Evolutionary conservation across 2,888 invertebrate species (phyloP).

Genomic region (Tetropium fuscum): DNA sequence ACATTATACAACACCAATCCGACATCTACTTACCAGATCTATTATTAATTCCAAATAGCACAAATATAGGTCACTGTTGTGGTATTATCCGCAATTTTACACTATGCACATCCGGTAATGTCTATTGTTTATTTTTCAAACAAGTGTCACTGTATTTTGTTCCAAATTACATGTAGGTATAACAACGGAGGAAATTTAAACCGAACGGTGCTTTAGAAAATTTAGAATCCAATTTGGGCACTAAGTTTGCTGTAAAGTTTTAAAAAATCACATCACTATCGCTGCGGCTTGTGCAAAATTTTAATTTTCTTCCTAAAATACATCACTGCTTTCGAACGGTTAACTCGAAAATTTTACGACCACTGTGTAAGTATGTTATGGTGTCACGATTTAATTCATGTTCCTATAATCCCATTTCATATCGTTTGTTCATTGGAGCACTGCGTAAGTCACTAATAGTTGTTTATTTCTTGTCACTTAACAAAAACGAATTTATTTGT

Average conservation of each 20-base stretch:
- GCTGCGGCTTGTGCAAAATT: conserved; percentile 51
- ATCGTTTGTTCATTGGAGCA: not conserved
- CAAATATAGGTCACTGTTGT: conserved; percentile 57
- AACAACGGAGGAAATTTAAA: conserved; percentile 28
- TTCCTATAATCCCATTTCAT: conserved; percentile 24
- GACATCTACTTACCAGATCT: conserved; percentile 45
- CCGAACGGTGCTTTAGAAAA: conserved; percentile 11
- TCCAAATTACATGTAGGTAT: conserved; percentile 37
- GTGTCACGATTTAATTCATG: conserved; percentile 52
- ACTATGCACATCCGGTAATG: conserved; percentile 56
- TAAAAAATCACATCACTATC: conserved; percentile 44
- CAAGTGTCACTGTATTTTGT: conserved; percentile 50
- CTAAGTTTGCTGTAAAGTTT: conserved; percentile 1
- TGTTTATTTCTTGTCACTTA: not conserved
- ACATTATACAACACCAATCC: conserved; percentile 20
- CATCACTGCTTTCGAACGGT: conserved; percentile 47
- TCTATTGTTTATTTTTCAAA: conserved; percentile 53
- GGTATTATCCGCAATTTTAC: conserved; percentile 57
- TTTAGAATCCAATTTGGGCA: conserved; percentile 29
- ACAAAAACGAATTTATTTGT: not conserved
- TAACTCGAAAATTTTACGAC: conserved; percentile 22
- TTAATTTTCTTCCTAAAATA: conserved; percentile 52
- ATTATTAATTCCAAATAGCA: conserved; percentile 44
- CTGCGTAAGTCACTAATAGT: conserved; percentile 5
- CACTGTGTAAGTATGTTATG: conserved; percentile 55